A percentile compares a stretch with the other conserved stretches of the same genome.
Conservation (phyloP, 2,797 vertebrate species). For the Lacerta bilineata region DNA sequence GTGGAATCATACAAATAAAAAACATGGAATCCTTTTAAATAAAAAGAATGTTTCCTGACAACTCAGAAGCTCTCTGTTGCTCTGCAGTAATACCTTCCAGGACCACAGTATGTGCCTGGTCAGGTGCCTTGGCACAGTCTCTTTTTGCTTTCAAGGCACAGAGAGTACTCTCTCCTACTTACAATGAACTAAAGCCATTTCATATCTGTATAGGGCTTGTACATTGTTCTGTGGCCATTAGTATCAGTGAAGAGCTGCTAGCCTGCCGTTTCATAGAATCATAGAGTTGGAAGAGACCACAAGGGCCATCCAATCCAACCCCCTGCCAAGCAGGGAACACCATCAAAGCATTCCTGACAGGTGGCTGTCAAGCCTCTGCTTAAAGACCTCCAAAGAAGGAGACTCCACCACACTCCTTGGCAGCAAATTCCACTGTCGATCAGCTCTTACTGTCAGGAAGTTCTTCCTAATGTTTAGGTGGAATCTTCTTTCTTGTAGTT, state of each 20-base stretch:
- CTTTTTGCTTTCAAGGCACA: not conserved
- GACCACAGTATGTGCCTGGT: too few species aligned
- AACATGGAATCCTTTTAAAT: not conserved
- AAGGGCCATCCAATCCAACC: too few species aligned
- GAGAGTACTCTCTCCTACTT: not conserved
- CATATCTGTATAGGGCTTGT: not conserved
- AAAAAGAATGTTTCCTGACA: not conserved
- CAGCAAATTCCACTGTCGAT: too few species aligned
- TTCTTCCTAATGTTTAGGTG: too few species aligned
- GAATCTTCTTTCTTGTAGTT: too few species aligned
- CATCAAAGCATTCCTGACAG: too few species aligned
- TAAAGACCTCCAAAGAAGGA: too few species aligned
- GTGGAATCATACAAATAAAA: not conserved
- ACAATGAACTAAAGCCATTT: not conserved
- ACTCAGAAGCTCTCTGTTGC: not conserved
- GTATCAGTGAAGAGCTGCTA: not conserved
- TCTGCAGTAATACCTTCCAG: not conserved
- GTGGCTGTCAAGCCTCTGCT: too few species aligned
- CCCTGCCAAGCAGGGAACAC: too few species aligned
- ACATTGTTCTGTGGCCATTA: not conserved
- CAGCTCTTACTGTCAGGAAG: too few species aligned
- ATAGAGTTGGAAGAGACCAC: too few species aligned
- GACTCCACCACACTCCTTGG: too few species aligned
- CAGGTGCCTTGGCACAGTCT: not conserved
- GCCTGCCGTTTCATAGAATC: not conserved